Percentiles rank a stretch among this genome's conserved stretches.
These are phyloP conservation scores for Venusia cambrica DNA, from an alignment of 2,888 invertebrate genomes.

Conservation along the genomic window DNA sequence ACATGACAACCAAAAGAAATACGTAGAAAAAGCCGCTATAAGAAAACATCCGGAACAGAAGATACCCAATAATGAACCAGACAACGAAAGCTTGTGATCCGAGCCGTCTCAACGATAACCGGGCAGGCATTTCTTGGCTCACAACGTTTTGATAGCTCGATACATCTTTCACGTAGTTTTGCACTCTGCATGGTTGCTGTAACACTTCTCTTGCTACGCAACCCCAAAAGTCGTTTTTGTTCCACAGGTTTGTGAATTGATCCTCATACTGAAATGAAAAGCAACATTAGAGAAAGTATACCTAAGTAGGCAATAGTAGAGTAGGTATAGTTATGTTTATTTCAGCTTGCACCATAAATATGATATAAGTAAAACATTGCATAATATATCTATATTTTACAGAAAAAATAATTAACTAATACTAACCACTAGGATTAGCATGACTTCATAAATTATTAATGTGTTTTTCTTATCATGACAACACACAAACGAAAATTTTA, in stretches of 20 bases:
- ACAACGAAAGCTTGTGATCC: slow-evolving; percentile 83
- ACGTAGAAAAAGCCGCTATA: slow-evolving; percentile 74
- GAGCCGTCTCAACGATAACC: slow-evolving; percentile 84
- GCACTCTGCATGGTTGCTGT: slow-evolving; percentile 82
- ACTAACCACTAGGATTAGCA: too few species aligned
- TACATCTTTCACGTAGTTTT: slow-evolving; percentile 82
- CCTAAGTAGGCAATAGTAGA: too few species aligned
- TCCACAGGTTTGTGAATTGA: slow-evolving; percentile 84
- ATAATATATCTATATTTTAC: too few species aligned
- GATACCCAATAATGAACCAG: slow-evolving; percentile 75
- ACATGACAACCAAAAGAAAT: slow-evolving; percentile 63
- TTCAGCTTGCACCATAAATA: too few species aligned
- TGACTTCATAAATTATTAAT: too few species aligned
- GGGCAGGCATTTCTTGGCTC: slow-evolving; percentile 82
- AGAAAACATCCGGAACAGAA: slow-evolving; percentile 76
- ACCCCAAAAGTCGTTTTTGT: slow-evolving; percentile 83
- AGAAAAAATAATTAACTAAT: too few species aligned
- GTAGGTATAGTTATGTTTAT: too few species aligned
- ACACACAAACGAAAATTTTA: too few species aligned
- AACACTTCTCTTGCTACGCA: slow-evolving; percentile 83
- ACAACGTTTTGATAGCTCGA: slow-evolving; percentile 80
- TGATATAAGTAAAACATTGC: too few species aligned
- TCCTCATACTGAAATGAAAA: slow-evolving; percentile 84
- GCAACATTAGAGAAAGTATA: too few species aligned
- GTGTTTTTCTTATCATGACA: too few species aligned